Conservation (phyloP, 2,888 invertebrate genomes). For the Trachelus iudaicus region DNA sequence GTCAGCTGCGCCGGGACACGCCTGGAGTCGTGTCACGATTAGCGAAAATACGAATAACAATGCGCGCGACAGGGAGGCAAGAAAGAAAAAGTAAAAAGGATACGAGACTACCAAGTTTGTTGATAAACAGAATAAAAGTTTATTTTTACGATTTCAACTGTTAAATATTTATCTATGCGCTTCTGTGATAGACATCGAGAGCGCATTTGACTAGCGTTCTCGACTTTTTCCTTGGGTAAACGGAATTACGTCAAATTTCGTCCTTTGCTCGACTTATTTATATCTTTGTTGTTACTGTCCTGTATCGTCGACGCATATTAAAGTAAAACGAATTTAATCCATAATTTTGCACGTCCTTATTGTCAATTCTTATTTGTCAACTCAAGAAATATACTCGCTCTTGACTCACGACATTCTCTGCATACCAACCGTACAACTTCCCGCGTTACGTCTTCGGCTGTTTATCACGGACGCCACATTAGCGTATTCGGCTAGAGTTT, state of each 20-base stretch:
- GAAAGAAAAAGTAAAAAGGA: not conserved
- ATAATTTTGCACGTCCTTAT: not conserved
- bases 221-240: not conserved
- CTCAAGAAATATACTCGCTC: not conserved
- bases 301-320: not conserved
- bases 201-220: not conserved
- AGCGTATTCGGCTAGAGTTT: conserved; percentile 15
- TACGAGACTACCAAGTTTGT: not conserved
- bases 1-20: not conserved
- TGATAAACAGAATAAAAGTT: not conserved
- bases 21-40: not conserved
- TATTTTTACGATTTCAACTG: not conserved
- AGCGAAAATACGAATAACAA: not conserved
- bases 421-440: not conserved
- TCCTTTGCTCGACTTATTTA: not conserved
- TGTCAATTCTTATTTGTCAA: not conserved
- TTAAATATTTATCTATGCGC: not conserved
- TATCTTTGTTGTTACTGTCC: not conserved
- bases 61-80: not conserved
- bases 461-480: not conserved
- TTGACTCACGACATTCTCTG: not conserved
- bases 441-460: not conserved
- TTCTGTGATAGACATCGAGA: not conserved
- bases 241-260: not conserved
- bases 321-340: not conserved